Percentiles rank a stretch among this genome's conserved stretches.
phyloP scores from a whole-genome alignment of 1,140 invertebrate genomes.

The Venustaconcha ellipsiformis region DNA sequence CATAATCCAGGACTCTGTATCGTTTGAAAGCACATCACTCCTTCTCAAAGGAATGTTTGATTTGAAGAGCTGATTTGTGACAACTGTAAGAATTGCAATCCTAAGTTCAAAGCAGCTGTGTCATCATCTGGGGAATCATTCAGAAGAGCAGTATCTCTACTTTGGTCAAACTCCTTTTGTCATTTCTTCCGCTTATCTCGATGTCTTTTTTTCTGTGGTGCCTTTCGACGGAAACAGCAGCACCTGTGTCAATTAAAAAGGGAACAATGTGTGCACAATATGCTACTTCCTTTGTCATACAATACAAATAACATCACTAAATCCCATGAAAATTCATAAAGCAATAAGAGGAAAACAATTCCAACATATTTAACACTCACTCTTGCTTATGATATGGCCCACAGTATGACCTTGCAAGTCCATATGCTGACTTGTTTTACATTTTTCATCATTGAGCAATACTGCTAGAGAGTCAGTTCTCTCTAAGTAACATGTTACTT shows the following conservation, averaged over 20 bases:
- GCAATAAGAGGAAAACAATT: background rate
- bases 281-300: background rate
- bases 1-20: too few relatives aligned
- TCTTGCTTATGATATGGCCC: background rate
- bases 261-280: background rate
- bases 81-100: conserved; percentile 13
- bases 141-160: conserved; percentile 30
- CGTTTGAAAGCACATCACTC: too few relatives aligned
- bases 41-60: conserved; percentile 28
- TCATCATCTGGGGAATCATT: conserved; percentile 24
- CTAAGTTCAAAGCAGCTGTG: conserved; percentile 23
- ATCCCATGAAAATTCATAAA: background rate
- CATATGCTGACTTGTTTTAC: too few relatives aligned
- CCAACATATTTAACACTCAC: background rate
- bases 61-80: conserved; percentile 20
- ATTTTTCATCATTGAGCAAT: too few relatives aligned
- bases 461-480: too few relatives aligned
- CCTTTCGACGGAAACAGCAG: conserved; percentile 28
- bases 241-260: conserved; percentile 11
- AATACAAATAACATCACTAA: background rate
- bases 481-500: too few relatives aligned
- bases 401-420: background rate
- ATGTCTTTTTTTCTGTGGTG: conserved; percentile 20
- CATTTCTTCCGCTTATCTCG: conserved; percentile 32
- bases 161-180: conserved; percentile 34